phyloP scores from a whole-genome alignment of 2,888 invertebrate species.

The Halictus quadricinctus region DNA sequence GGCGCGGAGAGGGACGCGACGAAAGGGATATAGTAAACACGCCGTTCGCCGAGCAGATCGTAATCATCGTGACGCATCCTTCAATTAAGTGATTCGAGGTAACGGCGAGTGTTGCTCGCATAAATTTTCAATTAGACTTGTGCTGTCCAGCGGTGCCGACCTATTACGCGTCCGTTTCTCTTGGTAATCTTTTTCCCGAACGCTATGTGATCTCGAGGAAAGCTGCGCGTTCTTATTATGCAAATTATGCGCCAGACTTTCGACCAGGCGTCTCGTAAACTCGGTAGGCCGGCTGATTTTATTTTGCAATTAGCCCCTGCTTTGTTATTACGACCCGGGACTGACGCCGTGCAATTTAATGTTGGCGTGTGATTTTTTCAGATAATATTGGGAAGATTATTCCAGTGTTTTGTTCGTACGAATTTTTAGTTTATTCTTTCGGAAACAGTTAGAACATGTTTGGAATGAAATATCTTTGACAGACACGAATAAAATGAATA shows the following conservation, averaged over 20 bases:
- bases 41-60: not conserved
- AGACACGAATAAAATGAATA: no score
- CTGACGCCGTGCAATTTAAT: not conserved
- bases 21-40: not conserved
- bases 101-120: slow-evolving; percentile 2
- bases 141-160: not conserved
- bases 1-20: not conserved
- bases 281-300: not conserved
- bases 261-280: not conserved
- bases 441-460: no score
- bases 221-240: not conserved
- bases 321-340: not conserved
- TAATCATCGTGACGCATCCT: slow-evolving; percentile 27
- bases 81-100: slow-evolving; percentile 29
- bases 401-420: no score
- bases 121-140: slow-evolving; percentile 13
- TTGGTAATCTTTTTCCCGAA: not conserved
- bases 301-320: not conserved
- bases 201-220: not conserved
- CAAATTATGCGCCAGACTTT: not conserved
- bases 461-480: no score
- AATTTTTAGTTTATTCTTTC: no score
- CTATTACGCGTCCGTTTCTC: not conserved
- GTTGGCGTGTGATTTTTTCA: not conserved
- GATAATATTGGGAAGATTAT: not conserved